phyloP scores from a whole-genome alignment of 2,888 invertebrate species.

The Pegoplata infirma region DNA sequence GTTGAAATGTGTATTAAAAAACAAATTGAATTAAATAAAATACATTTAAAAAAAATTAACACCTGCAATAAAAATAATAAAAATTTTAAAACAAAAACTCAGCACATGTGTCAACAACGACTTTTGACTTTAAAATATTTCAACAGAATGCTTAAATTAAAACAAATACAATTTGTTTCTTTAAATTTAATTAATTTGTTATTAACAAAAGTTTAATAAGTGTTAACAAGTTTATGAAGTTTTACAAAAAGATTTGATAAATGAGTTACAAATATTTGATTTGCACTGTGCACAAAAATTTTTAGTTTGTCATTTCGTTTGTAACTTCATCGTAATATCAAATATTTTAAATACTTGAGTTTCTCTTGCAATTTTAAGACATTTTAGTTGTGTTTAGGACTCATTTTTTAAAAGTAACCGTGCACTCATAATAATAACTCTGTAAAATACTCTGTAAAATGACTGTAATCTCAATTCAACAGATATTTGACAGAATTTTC shows the following conservation, averaged over 20 bases:
- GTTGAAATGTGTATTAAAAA: constrained; percentile 16
- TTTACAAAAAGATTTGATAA: not conserved
- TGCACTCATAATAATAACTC: too few relatives aligned
- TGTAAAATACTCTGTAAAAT: too few relatives aligned
- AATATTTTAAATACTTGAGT: too few relatives aligned
- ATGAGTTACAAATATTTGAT: not conserved
- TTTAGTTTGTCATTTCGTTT: too few relatives aligned
- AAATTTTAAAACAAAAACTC: constrained; percentile 11
- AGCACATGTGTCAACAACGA: constrained; percentile 42
- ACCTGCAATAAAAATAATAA: constrained; percentile 49
- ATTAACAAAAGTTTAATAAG: not conserved
- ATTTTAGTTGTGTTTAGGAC: too few relatives aligned
- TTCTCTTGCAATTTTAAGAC: too few relatives aligned
- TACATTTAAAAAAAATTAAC: constrained; percentile 36
- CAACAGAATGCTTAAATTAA: not conserved
- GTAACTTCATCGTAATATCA: too few relatives aligned
- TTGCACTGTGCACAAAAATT: too few relatives aligned
- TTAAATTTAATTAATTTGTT: constrained; percentile 11
- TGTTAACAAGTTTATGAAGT: not conserved
- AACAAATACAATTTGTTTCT: not conserved
- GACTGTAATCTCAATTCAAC: too few relatives aligned
- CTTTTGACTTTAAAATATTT: constrained; percentile 39
- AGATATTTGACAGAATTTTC: too few relatives aligned
- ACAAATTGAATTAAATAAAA: constrained; percentile 39
- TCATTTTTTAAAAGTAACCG: too few relatives aligned